Percentiles rank a stretch among this genome's conserved stretches.
These are phyloP conservation scores for Melanerpes formicivorus DNA, from an alignment of 2,113 vertebrate species.

Conservation along the genomic window DNA sequence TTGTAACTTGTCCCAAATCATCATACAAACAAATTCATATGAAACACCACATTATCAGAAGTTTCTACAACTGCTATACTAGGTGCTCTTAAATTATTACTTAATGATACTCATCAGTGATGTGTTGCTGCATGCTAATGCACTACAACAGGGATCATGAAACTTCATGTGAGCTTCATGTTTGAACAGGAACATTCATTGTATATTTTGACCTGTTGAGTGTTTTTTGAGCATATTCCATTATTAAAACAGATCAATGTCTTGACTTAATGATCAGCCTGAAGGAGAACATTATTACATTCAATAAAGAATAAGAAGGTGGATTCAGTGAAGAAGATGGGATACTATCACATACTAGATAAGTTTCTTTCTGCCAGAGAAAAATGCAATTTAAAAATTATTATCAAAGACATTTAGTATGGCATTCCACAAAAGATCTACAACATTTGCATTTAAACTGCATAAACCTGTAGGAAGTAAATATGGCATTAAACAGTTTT, in stretches of 20 bases:
- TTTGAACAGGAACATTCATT: background rate
- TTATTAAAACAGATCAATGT: background rate
- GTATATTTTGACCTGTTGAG: background rate
- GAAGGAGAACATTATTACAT: background rate
- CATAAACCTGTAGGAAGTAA: background rate
- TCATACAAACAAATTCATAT: background rate
- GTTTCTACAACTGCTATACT: background rate
- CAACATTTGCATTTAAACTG: background rate
- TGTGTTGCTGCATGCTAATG: background rate
- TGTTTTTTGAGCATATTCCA: background rate
- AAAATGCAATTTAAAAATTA: background rate
- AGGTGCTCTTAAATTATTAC: background rate
- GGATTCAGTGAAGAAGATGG: background rate
- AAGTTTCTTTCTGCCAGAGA: background rate
- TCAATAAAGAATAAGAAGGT: background rate
- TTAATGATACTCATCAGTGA: background rate
- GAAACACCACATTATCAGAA: background rate
- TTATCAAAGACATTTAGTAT: background rate
- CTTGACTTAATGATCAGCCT: background rate
- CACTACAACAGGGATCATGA: background rate
- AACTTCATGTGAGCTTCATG: background rate
- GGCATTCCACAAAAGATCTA: background rate
- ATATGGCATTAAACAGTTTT: background rate
- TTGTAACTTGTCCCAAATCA: background rate
- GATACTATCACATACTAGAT: background rate